Evolutionary conservation across 30 jellyfish, hydroid and myxozoan genomes (phyloP), one percentile per base, ranked within the genome.

Genomic region (Aurelia sp.): DNA sequence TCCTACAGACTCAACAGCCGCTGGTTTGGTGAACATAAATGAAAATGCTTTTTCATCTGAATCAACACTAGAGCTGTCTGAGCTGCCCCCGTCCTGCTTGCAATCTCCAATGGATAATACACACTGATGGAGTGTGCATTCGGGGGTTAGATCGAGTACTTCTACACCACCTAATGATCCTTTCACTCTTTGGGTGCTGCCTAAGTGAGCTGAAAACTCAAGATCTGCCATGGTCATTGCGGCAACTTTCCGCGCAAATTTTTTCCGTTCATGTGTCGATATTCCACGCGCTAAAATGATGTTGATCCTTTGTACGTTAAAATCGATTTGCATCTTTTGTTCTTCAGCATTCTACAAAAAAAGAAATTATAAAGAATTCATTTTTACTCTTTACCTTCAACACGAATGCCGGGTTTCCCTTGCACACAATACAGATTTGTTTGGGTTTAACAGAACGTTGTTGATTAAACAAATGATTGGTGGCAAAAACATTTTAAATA

Each of bases 121-220:
- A 64, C 92, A 79, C 15, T 85, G 90, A 69, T 90, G 98, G 19
- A 92, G 47, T 33, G 47, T 11, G 35, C 78, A 33, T 30, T 68
- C 94, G 2, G 97, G 97, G 3, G 97, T 76, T 30, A 90, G 89
- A 66, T 89, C 97, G 15, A 66, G 62, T 13, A 95, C 94, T 13
- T 82, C 84, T 60, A 90, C 21, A 44, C 94, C 95, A 1, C 99
- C 96, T 11, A 95, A 65, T 10, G 94, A 82, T 3, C 99, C 99
- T 51, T 55, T 71, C 10, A 90, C 83, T 11, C 73, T 58, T 44
- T 75, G 89, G 23, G 80, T 76, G 17, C 62, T 41, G 63, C 90
- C 95, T 22, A 95, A 59, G 0, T 72, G 76, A 5, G 97, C 96
- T 16, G 93, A 75, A 65, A 95, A 79, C 62, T 89, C 98, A 4